A percentile compares a stretch with the other conserved stretches of the same genome.
Evolutionary conservation across 2,797 vertebrate species (phyloP).

Genomic region (Sebastes kiyomatsui): DNA sequence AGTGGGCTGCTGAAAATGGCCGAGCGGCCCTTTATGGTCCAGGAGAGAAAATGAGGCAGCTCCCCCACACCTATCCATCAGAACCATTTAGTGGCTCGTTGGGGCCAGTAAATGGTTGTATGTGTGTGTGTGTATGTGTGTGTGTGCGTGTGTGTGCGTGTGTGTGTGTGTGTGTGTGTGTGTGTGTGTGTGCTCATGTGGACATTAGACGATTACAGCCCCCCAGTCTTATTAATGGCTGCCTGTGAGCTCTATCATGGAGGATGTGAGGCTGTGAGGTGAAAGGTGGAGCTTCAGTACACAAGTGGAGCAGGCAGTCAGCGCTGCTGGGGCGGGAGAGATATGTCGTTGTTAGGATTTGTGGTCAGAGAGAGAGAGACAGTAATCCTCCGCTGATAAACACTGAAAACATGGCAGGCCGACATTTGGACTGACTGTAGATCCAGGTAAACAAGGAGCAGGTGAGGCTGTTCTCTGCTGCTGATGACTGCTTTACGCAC

Average conservation of each 20-base stretch:
- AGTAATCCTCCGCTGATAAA: conserved; percentile 25
- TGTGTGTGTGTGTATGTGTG: conserved; percentile 45
- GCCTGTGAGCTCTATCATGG: conserved; percentile 30
- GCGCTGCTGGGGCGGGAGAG: not conserved
- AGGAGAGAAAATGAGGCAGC: conserved; percentile 74
- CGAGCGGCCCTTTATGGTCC: conserved; percentile 73
- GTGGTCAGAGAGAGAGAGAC: not conserved
- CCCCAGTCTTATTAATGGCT: conserved; percentile 39
- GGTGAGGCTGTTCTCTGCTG: not conserved
- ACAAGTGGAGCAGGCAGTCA: conserved; percentile 36
- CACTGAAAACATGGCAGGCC: not conserved
- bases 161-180: conserved; percentile 44
- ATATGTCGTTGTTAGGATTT: conserved; percentile 20
- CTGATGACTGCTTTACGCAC: not conserved
- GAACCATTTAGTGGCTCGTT: conserved; percentile 74
- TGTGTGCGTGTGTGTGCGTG: conserved; percentile 49
- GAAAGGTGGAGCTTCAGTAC: conserved; percentile 41
- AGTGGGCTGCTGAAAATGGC: conserved; percentile 78
- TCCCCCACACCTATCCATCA: conserved; percentile 76
- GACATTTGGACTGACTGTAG: not conserved
- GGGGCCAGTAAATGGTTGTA: conserved; percentile 74
- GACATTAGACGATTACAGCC: conserved; percentile 74
- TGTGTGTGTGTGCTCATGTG: conserved; percentile 44
- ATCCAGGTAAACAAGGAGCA: conserved; percentile 1
- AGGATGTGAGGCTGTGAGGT: conserved; percentile 37